Percentiles rank a stretch among this genome's conserved stretches.
phyloP scores from a whole-genome alignment of 2,888 invertebrate species.

The Drosophila paracracens region DNA sequence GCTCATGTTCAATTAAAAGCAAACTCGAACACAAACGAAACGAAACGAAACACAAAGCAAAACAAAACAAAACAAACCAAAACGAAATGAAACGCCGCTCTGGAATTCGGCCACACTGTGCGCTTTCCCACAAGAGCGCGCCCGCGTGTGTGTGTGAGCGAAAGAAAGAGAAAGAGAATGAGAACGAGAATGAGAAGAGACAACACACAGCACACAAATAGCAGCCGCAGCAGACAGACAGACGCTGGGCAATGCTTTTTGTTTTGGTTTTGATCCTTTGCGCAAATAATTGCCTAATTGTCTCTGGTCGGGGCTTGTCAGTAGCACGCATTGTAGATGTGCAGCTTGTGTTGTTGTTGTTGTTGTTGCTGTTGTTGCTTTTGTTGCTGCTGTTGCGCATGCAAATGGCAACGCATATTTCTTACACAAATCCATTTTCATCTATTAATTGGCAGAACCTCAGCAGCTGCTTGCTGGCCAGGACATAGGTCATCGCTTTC shows the following conservation, averaged over 20 bases:
- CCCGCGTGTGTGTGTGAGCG: background rate
- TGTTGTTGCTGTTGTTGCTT: slow-evolving; percentile 9
- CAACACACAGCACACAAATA: slow-evolving; percentile 15
- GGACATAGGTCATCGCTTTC: slow-evolving; percentile 34
- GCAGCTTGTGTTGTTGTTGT: slow-evolving; percentile 4
- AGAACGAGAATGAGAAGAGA: slow-evolving; percentile 4
- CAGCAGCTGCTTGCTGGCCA: slow-evolving; percentile 62
- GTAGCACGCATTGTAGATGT: slow-evolving; percentile 52
- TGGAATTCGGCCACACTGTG: slow-evolving; percentile 51
- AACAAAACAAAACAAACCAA: slow-evolving; percentile 19
- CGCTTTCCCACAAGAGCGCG: slow-evolving; percentile 47
- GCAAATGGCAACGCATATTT: slow-evolving; percentile 76
- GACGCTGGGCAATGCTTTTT: slow-evolving; percentile 63
- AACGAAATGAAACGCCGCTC: slow-evolving; percentile 21
- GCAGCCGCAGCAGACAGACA: slow-evolving; percentile 26
- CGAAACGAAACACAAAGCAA: slow-evolving; percentile 20
- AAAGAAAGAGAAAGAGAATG: slow-evolving; percentile 5
- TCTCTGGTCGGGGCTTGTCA: slow-evolving; percentile 71
- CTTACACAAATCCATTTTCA: slow-evolving; percentile 78
- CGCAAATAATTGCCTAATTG: slow-evolving; percentile 82
- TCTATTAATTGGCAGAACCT: slow-evolving; percentile 75
- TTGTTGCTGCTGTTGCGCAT: slow-evolving; percentile 48
- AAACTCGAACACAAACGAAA: slow-evolving; percentile 37
- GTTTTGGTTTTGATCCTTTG: slow-evolving; percentile 81
- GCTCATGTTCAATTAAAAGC: slow-evolving; percentile 81